Evolutionary conservation across 2,888 invertebrate genomes (phyloP), one percentile per base, ranked within the genome.

Genomic region (Drosophila atripex): DNA sequence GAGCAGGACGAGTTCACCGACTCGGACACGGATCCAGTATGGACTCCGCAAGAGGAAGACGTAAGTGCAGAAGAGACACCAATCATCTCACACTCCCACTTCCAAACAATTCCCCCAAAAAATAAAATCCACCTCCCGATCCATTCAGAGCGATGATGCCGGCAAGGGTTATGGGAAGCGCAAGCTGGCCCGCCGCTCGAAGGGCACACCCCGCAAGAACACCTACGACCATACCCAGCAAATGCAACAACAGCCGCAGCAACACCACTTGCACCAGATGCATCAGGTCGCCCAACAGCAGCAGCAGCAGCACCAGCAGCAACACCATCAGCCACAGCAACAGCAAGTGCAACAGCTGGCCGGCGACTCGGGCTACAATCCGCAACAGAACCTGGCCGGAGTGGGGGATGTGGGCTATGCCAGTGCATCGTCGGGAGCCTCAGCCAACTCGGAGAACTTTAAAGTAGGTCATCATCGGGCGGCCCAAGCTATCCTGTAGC

Each of bases 1-100:
- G 94, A 94, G 74, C 92, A 93, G 6, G 91, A 92, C 28, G 94
- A 93, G 86, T 93, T 93, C 83, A 92, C 92, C 38, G 94, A 94
- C 90, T 95, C 95, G 1, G 95, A 95, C 90, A 93, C 94, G 8
- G 95, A 95, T 92, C 95, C 95, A 8, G 95, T 94, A n/a, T 95
- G 95, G 95, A 95, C 94, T n/a, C 95, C 95, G 8, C 93, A 93
- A 70, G 93, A 93, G 35, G 93, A 93, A 78, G 90, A 92, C 86
- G 92, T 92, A 90, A 89, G 88, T 89, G 55, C 52, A 72, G 43
- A 50, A 49, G 21, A 23, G 21, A 23, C 21, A 23, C 21, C 21
- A 21, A 21, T 21, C 21, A 28, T 51, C n/a, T 51, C 30, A 35
- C n/a, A 32, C 53, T 9, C 61, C 45, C n/a, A 28, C n/a, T 25